Evolutionary conservation across 2,113 vertebrate genomes (phyloP).

Genomic region (Circaetus gallicus): DNA sequence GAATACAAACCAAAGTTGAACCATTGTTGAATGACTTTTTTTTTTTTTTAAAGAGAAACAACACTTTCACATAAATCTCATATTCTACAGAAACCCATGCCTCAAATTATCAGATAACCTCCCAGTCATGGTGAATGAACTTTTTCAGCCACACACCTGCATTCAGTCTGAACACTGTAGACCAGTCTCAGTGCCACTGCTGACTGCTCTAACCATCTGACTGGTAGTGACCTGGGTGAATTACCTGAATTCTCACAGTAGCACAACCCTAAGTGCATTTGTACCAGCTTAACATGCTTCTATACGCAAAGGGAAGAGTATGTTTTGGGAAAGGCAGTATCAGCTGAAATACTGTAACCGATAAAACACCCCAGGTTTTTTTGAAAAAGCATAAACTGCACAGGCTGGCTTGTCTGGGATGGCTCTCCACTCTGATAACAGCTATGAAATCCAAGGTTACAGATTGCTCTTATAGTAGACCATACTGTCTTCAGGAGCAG

Average conservation of each 20-base stretch:
- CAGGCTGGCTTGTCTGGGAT: not conserved
- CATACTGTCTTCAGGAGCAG: not conserved
- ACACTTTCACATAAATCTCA: not conserved
- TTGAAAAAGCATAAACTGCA: not conserved
- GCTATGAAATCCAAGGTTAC: not conserved
- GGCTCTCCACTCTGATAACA: not conserved
- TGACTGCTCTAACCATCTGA: not conserved
- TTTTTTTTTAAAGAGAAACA: not conserved
- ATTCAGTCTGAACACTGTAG: not conserved
- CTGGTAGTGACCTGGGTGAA: not conserved
- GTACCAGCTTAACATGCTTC: not conserved
- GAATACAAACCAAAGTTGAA: not conserved
- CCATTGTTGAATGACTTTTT: not conserved
- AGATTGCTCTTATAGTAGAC: not conserved
- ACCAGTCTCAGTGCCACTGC: not conserved
- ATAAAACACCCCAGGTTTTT: not conserved
- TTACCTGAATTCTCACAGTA: not conserved
- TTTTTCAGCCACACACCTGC: not conserved
- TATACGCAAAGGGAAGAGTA: not conserved
- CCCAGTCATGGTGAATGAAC: not conserved
- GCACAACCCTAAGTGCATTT: not conserved
- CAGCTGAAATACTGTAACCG: not conserved
- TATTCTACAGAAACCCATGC: not conserved
- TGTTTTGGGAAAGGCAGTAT: not conserved
- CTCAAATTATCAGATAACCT: not conserved